phyloP scores from a whole-genome alignment of 2,797 vertebrate genomes.

The Semaprochilodus insignis region DNA sequence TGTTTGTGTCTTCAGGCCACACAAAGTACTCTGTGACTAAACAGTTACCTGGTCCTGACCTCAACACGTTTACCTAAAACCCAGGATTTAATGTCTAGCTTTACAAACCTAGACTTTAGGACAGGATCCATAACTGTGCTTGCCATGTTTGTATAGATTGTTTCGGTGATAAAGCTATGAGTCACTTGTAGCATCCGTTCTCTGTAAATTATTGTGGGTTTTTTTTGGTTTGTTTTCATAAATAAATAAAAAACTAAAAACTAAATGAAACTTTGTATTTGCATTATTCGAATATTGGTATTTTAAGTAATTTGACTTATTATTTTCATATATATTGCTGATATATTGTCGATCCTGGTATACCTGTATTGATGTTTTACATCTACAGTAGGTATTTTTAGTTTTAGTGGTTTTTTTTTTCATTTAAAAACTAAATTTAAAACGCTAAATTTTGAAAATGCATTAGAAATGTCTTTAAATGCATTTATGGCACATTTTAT shows the following conservation, averaged over 20 bases:
- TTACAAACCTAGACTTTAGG: not conserved
- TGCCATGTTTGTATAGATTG: not conserved
- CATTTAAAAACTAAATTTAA: no score
- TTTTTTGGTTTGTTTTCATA: not conserved
- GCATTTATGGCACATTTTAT: no score
- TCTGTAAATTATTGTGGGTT: not conserved
- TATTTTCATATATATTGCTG: no score
- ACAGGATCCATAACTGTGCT: not conserved
- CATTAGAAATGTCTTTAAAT: no score
- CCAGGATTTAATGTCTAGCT: not conserved
- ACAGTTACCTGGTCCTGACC: not conserved
- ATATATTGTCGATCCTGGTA: no score
- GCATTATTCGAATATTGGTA: not conserved
- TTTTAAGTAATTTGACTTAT: no score
- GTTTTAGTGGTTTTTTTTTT: no score
- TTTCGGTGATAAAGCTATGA: not conserved
- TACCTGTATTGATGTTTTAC: no score
- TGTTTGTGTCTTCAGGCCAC: no score
- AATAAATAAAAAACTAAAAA: not conserved
- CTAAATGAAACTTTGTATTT: not conserved
- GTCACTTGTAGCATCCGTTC: conserved; percentile 1
- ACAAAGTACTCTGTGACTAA: not conserved
- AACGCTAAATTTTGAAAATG: no score
- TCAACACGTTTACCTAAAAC: not conserved
- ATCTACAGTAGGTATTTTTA: no score